Conservation (phyloP, 2,113 vertebrate species). For the Origma solitaria region DNA sequence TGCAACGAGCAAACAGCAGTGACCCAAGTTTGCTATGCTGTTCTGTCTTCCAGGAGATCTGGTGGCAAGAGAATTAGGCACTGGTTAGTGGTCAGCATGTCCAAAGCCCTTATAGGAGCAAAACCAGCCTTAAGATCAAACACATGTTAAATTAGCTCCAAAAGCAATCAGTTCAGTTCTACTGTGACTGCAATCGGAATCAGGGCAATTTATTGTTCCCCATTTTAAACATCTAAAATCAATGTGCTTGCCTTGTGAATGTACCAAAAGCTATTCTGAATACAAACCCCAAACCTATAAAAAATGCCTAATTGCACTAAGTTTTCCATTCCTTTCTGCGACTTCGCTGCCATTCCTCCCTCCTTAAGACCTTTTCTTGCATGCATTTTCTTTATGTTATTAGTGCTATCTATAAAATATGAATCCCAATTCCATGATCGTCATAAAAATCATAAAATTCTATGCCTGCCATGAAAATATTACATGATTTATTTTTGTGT, state of each 20-base stretch:
- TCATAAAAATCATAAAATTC: constrained; percentile 81
- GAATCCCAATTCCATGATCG: constrained; percentile 74
- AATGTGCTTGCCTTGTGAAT: not conserved
- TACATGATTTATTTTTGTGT: constrained; percentile 73
- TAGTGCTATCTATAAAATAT: constrained; percentile 74
- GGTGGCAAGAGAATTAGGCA: not conserved
- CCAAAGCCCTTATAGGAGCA: not conserved
- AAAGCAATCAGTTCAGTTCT: not conserved
- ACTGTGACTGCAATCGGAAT: not conserved
- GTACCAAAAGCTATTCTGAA: not conserved
- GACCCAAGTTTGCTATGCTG: not conserved
- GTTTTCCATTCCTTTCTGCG: constrained; percentile 22
- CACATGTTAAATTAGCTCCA: not conserved
- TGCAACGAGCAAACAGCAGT: not conserved
- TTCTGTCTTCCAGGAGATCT: not conserved
- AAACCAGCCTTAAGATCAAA: not conserved
- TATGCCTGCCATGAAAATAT: constrained; percentile 75
- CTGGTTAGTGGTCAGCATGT: not conserved
- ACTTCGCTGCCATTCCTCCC: constrained; percentile 1
- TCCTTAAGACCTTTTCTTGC: constrained; percentile 28
- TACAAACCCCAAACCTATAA: not conserved
- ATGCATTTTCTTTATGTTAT: constrained; percentile 70
- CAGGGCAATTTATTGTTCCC: not conserved
- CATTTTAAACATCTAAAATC: not conserved
- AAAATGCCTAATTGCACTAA: constrained; percentile 29